Conservation (phyloP, 2,797 vertebrate genomes). For the Myotis daubentonii region DNA sequence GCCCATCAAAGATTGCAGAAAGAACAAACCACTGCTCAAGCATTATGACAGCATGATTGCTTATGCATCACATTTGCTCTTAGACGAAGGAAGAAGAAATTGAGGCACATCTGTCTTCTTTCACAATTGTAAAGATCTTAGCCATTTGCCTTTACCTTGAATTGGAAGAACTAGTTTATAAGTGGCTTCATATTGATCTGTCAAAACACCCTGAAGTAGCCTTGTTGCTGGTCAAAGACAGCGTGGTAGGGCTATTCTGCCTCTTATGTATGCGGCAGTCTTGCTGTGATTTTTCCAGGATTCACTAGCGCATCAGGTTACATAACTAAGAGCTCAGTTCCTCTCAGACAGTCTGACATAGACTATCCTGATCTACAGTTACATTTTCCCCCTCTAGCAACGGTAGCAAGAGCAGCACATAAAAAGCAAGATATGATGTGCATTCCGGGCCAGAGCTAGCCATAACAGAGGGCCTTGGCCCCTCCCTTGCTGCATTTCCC, state of each 20-base stretch:
- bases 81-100: background rate
- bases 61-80: background rate
- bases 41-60: background rate
- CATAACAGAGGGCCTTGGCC: background rate
- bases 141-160: slow-evolving; percentile 12
- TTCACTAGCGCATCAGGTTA: background rate
- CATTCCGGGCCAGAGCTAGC: background rate
- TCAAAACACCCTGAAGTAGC: background rate
- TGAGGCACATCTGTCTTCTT: background rate
- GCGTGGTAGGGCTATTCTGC: background rate
- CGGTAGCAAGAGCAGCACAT: background rate
- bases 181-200: background rate
- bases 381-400: background rate
- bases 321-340: background rate
- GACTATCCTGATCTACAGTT: background rate
- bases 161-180: background rate
- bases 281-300: background rate
- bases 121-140: background rate
- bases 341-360: background rate
- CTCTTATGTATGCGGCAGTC: background rate
- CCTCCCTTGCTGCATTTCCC: background rate
- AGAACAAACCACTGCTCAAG: background rate
- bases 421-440: background rate
- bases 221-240: background rate
- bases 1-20: background rate